Conservation (phyloP, 2,797 vertebrate species). For the Tadarida brasiliensis region DNA sequence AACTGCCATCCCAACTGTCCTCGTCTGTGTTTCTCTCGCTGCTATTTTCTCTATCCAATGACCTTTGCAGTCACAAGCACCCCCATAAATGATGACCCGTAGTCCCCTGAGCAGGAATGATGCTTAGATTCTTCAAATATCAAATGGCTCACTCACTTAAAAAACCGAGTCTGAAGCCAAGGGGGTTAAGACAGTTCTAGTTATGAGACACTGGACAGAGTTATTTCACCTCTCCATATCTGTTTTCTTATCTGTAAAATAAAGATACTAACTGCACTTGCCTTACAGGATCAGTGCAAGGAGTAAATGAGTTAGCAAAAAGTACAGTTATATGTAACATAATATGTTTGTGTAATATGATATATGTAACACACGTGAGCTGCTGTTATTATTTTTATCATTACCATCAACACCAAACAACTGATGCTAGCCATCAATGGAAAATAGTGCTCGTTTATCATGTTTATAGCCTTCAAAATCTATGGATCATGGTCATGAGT, state of each 20-base stretch:
- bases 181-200: neutral
- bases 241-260: neutral
- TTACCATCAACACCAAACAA: neutral
- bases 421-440: neutral
- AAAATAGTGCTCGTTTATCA: neutral
- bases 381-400: neutral
- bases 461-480: neutral
- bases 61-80: conserved; percentile 28
- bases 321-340: neutral
- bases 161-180: neutral
- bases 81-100: conserved; percentile 30
- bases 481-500: neutral
- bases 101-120: neutral
- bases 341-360: neutral
- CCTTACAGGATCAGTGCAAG: neutral
- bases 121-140: conserved; percentile 5
- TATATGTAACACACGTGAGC: neutral
- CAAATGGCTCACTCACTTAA: neutral
- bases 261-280: neutral
- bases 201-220: too few species aligned
- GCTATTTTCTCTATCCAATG: conserved; percentile 1
- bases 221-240: neutral
- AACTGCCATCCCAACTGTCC: neutral
- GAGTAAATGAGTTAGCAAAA: neutral
- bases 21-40: neutral